Base-by-base conservation (phyloP, 2,888 invertebrate species). In the Enchytraeus crypticus region DNA sequence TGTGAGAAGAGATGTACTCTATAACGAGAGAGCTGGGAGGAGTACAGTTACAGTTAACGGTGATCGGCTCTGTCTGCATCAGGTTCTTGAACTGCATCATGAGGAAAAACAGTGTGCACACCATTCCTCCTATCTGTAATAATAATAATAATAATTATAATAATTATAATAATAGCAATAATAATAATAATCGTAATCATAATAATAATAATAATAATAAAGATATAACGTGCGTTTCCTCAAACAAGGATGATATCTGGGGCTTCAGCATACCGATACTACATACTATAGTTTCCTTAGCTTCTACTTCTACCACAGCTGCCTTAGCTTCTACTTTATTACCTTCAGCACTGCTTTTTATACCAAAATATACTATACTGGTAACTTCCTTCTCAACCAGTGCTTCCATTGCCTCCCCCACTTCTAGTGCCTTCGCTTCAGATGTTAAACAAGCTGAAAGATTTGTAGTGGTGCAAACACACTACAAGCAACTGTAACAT, bases 91-190 rank as follows among this genome's bases (percentile, higher is more conserved):
- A 63, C 53, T 63, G 63, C 29, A 65, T 55, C 38, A 65, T 34
- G 23, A 65, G 61, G 53, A 65, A 65, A 47, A 65, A 65, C 43
- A 60, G 62, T 21, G 65, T 63, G 43, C 63, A 32, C 5, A 65
- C 47, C 63, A 65, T 53, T 5, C 65, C 65, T 2, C 63, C 47
- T 46, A 64, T 62, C 64, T 64, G 64, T 54, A 59, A 61, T 23
- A 8, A 33, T 49, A 14, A n/a, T 18, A 57, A n/a, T 57, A n/a
- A 27, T 33, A 32, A 11, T 21, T 14, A 5, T 3, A 54, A 5
- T 3, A 8, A 26, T n/a, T n/a, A n/a, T n/a, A n/a, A n/a, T n/a
- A 64, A 34, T 23, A 64, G 60, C 51, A 64, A 64, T 46, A 64
- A 64, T 43, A 59, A 64, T 21, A 62, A 62, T 45, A 64, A 32